Conservation (phyloP, 92 coral and sea anemone genomes). For the Scolanthus callimorphus region DNA sequence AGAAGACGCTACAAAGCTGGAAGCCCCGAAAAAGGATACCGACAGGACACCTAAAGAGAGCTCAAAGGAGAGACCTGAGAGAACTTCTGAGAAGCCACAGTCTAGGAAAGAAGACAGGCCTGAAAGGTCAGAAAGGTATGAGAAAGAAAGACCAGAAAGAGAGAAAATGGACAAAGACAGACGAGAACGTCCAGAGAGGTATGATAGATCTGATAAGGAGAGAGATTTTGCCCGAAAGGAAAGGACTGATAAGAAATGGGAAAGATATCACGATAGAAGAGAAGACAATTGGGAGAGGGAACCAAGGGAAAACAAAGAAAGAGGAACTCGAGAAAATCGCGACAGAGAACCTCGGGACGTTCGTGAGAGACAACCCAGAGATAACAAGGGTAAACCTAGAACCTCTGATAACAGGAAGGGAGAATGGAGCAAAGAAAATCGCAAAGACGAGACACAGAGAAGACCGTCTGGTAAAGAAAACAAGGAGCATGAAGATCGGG, state of each 20-base stretch:
- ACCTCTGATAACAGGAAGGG: background rate
- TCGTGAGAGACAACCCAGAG: conserved; percentile 7
- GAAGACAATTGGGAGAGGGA: conserved; percentile 9
- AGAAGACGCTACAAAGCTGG: conserved; percentile 5
- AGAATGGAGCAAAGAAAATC: background rate
- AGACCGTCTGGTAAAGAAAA: conserved; percentile 6
- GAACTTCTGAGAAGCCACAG: conserved; percentile 11
- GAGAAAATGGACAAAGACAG: conserved; percentile 3
- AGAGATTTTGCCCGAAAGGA: conserved; percentile 22
- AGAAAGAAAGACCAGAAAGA: conserved; percentile 1
- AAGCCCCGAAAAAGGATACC: background rate
- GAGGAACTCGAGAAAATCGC: too few relatives aligned
- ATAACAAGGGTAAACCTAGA: conserved; percentile 7
- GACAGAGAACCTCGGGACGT: conserved; percentile 9
- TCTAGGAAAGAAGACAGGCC: conserved; percentile 27
- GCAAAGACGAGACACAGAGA: conserved; percentile 2
- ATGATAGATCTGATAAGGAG: background rate
- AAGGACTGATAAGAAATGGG: conserved; percentile 20
- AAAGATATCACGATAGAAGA: conserved; percentile 16
- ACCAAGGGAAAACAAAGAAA: conserved; percentile 18
- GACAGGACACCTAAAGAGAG: conserved; percentile 17
- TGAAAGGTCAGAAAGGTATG: conserved; percentile 19
- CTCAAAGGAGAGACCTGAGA: conserved; percentile 20
- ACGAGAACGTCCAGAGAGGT: conserved; percentile 25
- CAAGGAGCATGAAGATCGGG: background rate